Conservation (phyloP, 2,797 vertebrate species). For the Luscinia luscinia region DNA sequence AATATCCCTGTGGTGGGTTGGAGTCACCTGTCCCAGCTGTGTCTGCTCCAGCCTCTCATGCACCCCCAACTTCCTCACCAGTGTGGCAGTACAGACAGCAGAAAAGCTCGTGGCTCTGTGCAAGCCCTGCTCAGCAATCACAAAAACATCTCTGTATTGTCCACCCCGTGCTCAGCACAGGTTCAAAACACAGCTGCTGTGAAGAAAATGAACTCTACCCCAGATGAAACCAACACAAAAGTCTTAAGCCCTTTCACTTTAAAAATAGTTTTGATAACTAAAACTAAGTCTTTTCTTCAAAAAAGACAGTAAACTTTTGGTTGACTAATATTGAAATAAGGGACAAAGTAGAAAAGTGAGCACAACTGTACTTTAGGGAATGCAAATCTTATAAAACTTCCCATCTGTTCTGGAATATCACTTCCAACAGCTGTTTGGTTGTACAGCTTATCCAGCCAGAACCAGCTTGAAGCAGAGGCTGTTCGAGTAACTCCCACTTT, state of each 20-base stretch:
- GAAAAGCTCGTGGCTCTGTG: background rate
- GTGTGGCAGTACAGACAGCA: accelerated
- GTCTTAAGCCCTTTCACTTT: background rate
- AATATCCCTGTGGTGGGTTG: background rate
- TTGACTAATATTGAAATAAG: background rate
- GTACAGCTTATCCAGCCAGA: background rate
- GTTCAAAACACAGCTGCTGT: background rate
- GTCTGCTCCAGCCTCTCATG: background rate
- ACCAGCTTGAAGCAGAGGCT: background rate
- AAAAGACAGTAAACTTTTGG: background rate
- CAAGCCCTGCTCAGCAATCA: background rate
- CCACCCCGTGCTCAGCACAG: background rate
- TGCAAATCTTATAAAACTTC: background rate
- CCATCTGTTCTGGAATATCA: background rate
- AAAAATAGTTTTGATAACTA: background rate
- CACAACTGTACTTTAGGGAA: background rate
- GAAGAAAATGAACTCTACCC: background rate
- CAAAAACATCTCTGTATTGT: background rate
- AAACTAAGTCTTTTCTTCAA: background rate
- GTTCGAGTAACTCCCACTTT: background rate
- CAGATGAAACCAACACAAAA: background rate
- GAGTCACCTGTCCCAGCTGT: background rate
- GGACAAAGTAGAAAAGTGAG: background rate
- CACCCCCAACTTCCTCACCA: background rate
- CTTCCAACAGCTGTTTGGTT: background rate